Evolutionary conservation across 2,113 vertebrate genomes (phyloP).

Genomic region (Dascyllus trimaculatus): DNA sequence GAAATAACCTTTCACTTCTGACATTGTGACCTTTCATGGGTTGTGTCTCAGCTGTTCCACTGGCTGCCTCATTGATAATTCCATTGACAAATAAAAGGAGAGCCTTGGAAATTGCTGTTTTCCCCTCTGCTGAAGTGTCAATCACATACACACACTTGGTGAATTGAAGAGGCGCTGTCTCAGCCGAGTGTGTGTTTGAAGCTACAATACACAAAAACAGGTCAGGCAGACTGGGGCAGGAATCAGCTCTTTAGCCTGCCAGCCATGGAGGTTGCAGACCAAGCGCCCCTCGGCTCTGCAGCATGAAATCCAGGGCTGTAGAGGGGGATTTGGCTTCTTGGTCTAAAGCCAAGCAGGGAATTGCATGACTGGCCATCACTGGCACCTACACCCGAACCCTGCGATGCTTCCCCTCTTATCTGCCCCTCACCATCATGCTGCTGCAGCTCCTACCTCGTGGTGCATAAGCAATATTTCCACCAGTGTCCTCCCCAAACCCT

Average conservation of each 20-base stretch:
- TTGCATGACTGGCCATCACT: constrained; percentile 78
- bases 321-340: constrained; percentile 85
- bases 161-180: constrained; percentile 5
- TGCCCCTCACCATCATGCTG: constrained; percentile 90
- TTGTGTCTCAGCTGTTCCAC: constrained; percentile 36
- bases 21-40: constrained; percentile 36
- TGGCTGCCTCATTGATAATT: constrained; percentile 51
- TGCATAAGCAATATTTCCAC: constrained; percentile 98
- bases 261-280: constrained; percentile 84
- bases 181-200: constrained; percentile 43
- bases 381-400: constrained; percentile 63
- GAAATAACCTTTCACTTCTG: constrained; percentile 33
- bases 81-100: constrained; percentile 43
- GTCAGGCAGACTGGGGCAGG: constrained; percentile 45
- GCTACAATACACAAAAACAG: constrained; percentile 61
- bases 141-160: constrained; percentile 17
- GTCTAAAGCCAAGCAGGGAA: constrained; percentile 86
- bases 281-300: constrained; percentile 59
- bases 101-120: constrained; percentile 37
- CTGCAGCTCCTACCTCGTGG: constrained; percentile 87
- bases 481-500: constrained; percentile 83
- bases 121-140: constrained; percentile 43
- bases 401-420: constrained; percentile 87
- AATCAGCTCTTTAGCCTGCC: constrained; percentile 76
- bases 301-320: constrained; percentile 86